phyloP scores from a whole-genome alignment of 2,888 invertebrate species.

The Heptascelio sp. region DNA sequence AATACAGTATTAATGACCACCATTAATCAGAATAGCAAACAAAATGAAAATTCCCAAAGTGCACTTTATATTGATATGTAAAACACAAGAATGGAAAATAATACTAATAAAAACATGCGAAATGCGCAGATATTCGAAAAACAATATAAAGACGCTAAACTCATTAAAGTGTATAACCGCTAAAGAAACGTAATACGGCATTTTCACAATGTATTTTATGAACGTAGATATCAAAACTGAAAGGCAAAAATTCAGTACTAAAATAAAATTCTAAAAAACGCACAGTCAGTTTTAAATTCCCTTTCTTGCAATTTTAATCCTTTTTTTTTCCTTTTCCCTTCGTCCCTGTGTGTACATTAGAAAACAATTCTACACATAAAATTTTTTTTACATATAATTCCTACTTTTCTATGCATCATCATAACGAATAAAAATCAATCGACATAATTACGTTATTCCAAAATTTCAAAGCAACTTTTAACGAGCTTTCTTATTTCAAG shows the following conservation, averaged over 20 bases:
- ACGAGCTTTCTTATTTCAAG: no score
- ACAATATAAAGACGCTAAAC: slow-evolving; percentile 46
- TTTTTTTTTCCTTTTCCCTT: no score
- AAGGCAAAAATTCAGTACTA: slow-evolving; percentile 48
- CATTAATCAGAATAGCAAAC: not conserved
- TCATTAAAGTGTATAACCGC: slow-evolving; percentile 62
- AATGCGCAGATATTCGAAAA: slow-evolving; percentile 45
- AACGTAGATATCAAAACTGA: slow-evolving; percentile 47
- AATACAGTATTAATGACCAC: not conserved
- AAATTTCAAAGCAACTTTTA: no score
- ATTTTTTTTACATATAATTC: no score
- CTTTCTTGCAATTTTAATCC: no score
- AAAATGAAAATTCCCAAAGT: not conserved
- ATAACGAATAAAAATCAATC: no score
- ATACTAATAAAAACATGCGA: slow-evolving; percentile 22
- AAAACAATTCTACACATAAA: no score
- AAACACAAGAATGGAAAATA: slow-evolving; percentile 31
- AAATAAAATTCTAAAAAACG: slow-evolving; percentile 62
- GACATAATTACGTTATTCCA: no score
- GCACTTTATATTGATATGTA: slow-evolving; percentile 53
- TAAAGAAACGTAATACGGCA: slow-evolving; percentile 59
- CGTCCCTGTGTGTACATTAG: no score
- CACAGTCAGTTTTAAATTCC: no score
- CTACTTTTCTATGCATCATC: no score
- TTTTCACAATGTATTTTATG: slow-evolving; percentile 45